Conservation (phyloP, 2,113 vertebrate species). For the Dermatemys mawii region DNA sequence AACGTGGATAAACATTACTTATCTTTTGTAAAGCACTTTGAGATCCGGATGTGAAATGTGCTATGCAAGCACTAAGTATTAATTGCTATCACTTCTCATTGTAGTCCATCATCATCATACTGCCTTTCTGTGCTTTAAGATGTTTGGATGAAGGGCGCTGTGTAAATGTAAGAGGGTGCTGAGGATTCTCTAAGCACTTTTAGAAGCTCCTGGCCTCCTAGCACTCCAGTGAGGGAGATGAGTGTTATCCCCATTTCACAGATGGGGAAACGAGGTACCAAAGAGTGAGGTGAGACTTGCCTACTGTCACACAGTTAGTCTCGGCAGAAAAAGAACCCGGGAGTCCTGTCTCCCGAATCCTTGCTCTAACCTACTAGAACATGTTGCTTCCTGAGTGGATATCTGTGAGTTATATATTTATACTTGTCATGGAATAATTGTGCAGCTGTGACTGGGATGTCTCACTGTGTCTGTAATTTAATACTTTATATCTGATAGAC, state of each 20-base stretch:
- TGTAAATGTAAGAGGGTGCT: background rate
- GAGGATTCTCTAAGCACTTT: background rate
- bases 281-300: background rate
- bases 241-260: background rate
- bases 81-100: background rate
- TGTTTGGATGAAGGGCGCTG: background rate
- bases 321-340: background rate
- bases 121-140: fast-evolving
- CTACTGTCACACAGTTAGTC: fast-evolving
- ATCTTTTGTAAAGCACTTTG: background rate
- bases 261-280: background rate
- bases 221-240: too few species aligned
- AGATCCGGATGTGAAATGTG: background rate
- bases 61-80: background rate
- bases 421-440: background rate
- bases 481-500: background rate
- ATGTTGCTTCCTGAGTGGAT: fast-evolving
- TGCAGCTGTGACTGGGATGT: background rate
- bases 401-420: fast-evolving
- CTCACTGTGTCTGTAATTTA: background rate
- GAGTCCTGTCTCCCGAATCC: background rate
- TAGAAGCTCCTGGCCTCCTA: background rate
- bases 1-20: background rate
- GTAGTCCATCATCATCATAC: background rate
- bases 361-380: fast-evolving